Evolutionary conservation across 2,888 invertebrate genomes (phyloP), one percentile per base, ranked within the genome.

Genomic region (Penaeus monodon): DNA sequence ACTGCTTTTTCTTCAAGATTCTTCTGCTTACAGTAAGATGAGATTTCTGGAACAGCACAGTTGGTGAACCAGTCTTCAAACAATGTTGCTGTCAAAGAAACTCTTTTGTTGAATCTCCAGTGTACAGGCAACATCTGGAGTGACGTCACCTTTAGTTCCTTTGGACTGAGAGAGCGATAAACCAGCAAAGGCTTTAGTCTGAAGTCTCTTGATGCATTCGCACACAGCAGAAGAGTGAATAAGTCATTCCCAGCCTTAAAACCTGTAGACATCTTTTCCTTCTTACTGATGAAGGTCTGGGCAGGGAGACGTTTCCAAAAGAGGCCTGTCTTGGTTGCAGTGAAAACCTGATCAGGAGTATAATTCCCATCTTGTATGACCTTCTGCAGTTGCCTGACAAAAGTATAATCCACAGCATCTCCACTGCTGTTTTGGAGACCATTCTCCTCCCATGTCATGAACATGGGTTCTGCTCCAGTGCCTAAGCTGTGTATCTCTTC

Each of bases 201-300:
- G 29, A 70, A 20, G 70, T 70, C 70, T 10, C 70, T 12, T 27
- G 70, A 70, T 27, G 8, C 70, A 29, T 70, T 70, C 6, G 70
- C 70, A 70, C 70, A 70, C 70, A 70, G 10, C 14, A 70, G 70
- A 29, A 70, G 22, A 20, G 22, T 29, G 29, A 70, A 29, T 12
- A 10, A 1, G 29, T 70, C 70, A 27, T 7, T 20, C 70, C 27
- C 1, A 68, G 8, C 70, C 10, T 68, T 68, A n/a, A 2, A 68
- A 17, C 12, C 1, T 0, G 10, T n/a, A 27, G 70, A 27, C 12
- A 1, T 14, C 70, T 20, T 20, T 20, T 20, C 70, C 12, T 27
- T 29, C 70, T 70, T 17, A 29, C 70, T 70, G 20, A 70, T 70
- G 70, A 70, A 70, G 20, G 70, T 70, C 70, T 29, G 70, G 70